A percentile compares a stretch with the other conserved stretches of the same genome.
Conservation (phyloP, 2,113 vertebrate species). For the Grus americana region DNA sequence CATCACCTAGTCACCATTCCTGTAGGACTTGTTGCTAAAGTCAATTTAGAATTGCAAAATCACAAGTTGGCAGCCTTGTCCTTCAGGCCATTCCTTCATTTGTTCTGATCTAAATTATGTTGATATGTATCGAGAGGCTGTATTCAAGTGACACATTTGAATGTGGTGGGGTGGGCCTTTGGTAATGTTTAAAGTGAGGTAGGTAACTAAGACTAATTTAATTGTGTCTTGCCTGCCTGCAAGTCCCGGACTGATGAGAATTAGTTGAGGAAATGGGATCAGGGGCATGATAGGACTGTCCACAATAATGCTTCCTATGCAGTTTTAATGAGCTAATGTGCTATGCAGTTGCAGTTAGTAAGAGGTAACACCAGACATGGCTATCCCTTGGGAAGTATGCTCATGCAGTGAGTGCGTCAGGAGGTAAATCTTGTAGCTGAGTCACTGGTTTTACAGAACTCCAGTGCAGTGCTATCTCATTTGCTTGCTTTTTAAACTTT, state of each 20-base stretch:
- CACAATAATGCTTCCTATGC: not conserved
- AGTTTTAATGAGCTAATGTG: not conserved
- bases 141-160: not conserved
- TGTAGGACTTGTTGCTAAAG: not conserved
- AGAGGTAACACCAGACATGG: not conserved
- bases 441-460: not conserved
- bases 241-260: not conserved
- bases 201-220: not conserved
- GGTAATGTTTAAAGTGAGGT: not conserved
- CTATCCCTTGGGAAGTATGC: not conserved
- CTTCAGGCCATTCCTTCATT: not conserved
- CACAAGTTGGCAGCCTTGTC: not conserved
- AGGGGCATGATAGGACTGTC: rapidly evolving
- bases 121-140: rapidly evolving
- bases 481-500: not conserved
- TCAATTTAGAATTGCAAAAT: not conserved
- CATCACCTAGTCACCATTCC: not conserved
- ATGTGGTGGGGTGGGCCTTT: not conserved
- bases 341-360: not conserved
- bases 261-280: not conserved
- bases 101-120: not conserved
- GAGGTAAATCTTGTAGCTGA: not conserved
- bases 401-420: not conserved
- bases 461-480: not conserved
- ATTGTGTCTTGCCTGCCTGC: not conserved